Conservation (phyloP, 2,113 vertebrate genomes). For the Corythornis vintsioides region DNA sequence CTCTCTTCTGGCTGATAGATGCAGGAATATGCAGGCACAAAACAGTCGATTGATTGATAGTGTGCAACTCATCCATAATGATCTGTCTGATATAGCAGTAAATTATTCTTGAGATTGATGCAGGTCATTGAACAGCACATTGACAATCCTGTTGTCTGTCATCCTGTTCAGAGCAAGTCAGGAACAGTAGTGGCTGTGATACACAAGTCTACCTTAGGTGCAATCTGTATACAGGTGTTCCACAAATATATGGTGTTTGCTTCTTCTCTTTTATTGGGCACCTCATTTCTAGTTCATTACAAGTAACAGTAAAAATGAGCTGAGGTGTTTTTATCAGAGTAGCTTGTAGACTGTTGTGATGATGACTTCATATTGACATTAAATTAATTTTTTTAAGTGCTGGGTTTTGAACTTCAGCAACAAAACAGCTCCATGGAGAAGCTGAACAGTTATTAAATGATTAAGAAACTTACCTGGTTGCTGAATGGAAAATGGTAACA, state of each 20-base stretch:
- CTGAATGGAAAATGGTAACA: neutral
- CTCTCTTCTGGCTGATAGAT: constrained; percentile 60
- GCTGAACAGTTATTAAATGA: neutral
- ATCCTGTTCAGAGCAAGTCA: constrained; percentile 46
- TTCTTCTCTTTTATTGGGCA: neutral
- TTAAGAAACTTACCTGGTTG: neutral
- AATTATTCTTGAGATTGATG: constrained; percentile 75
- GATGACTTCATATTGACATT: neutral
- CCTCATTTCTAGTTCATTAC: neutral
- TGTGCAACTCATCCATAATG: constrained; percentile 66
- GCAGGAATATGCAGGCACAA: constrained; percentile 72
- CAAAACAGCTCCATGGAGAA: neutral
- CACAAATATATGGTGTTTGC: neutral
- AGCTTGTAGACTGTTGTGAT: neutral
- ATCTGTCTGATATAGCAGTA: constrained; percentile 72
- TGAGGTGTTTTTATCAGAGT: neutral
- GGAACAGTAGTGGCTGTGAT: constrained; percentile 28
- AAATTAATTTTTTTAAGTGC: neutral
- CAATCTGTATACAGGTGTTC: neutral
- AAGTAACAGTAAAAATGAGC: neutral
- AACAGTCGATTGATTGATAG: constrained; percentile 69
- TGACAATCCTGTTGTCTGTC: constrained; percentile 70
- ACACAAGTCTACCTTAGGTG: neutral
- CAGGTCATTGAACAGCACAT: constrained; percentile 73
- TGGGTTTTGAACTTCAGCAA: neutral